phyloP scores from a whole-genome alignment of 2,888 invertebrate genomes.

The Emmelina monodactyla region DNA sequence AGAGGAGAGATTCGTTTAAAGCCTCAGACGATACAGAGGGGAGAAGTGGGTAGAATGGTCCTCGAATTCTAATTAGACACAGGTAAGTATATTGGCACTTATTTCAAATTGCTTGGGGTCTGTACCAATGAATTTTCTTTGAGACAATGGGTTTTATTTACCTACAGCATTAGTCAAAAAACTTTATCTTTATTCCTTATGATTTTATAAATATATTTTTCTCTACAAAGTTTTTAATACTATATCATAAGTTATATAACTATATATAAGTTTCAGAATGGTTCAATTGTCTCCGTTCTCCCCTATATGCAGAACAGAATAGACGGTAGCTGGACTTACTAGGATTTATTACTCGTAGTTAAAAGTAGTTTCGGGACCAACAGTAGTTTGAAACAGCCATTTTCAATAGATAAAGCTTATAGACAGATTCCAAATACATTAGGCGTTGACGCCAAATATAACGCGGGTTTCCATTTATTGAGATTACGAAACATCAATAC shows the following conservation, averaged over 20 bases:
- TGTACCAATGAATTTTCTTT: no score
- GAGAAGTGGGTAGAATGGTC: constrained; percentile 43
- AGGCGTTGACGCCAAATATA: constrained; percentile 34
- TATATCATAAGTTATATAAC: no score
- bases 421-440: constrained; percentile 65
- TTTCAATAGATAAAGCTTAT: constrained; percentile 58
- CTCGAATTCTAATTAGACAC: no score
- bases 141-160: no score
- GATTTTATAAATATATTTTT: no score
- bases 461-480: constrained; percentile 19
- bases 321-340: constrained; percentile 39
- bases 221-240: no score
- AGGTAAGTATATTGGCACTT: no score
- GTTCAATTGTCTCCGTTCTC: constrained; percentile 15
- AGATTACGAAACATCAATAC: no score
- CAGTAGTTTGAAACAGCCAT: constrained; percentile 59
- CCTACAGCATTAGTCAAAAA: no score
- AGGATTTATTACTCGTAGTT: constrained; percentile 62
- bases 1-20: constrained; percentile 62
- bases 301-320: constrained; percentile 47
- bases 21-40: constrained; percentile 48
- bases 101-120: no score
- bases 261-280: no score
- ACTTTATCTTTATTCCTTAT: no score
- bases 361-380: constrained; percentile 56